phyloP scores from a whole-genome alignment of 2,797 vertebrate species.

The Hapalemur alaotrensis region DNA sequence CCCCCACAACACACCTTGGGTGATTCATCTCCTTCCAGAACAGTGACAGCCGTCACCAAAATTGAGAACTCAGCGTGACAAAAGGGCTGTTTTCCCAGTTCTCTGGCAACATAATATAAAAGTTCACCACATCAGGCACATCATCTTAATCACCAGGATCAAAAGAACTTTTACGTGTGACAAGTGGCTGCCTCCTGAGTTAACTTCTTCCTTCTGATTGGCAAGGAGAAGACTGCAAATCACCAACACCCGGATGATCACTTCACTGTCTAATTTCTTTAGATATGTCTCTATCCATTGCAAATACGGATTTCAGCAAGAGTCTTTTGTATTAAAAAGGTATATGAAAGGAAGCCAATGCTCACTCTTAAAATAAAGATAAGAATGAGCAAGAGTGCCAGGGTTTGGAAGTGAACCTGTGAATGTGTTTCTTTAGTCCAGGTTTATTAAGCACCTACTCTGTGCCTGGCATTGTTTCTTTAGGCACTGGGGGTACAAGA shows the following conservation, averaged over 20 bases:
- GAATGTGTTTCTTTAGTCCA: background rate
- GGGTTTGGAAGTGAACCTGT: background rate
- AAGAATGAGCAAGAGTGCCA: background rate
- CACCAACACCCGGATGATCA: background rate
- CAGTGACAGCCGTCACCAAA: conserved; percentile 64
- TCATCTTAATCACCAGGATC: conserved; percentile 67
- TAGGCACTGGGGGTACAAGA: background rate
- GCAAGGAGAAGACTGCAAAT: conserved; percentile 51
- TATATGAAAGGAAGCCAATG: background rate
- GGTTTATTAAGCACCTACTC: background rate
- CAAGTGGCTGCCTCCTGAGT: conserved; percentile 55
- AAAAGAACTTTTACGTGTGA: conserved; percentile 62
- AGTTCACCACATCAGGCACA: conserved; percentile 65
- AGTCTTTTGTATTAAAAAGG: conserved; percentile 16
- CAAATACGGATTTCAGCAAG: background rate
- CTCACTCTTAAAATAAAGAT: background rate
- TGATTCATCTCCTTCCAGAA: conserved; percentile 50
- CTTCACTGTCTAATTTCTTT: conserved; percentile 38
- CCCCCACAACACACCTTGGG: background rate
- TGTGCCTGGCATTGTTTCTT: background rate
- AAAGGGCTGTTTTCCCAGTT: conserved; percentile 57
- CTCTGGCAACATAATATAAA: conserved; percentile 56
- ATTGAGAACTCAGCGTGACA: conserved; percentile 52
- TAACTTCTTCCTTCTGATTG: conserved; percentile 56
- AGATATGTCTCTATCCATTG: background rate